phyloP scores from a whole-genome alignment of 2,797 vertebrate genomes.

The Notolabrus celidotus region DNA sequence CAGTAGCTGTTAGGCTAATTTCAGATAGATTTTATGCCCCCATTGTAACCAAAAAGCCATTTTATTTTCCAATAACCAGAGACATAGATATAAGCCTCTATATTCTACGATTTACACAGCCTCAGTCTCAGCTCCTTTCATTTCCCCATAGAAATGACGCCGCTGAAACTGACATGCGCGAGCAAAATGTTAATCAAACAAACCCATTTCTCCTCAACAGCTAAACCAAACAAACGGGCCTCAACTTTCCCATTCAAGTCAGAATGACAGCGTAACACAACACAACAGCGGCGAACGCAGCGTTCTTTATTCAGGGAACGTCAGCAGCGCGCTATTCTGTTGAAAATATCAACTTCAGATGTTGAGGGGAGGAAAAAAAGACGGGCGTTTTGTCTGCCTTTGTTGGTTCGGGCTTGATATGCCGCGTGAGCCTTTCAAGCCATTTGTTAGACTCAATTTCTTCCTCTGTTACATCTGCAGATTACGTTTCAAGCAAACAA shows the following conservation, averaged over 20 bases:
- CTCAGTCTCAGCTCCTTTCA: slow-evolving; percentile 54
- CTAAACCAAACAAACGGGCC: slow-evolving; percentile 79
- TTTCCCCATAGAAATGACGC: slow-evolving; percentile 59
- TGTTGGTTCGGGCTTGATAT: slow-evolving; percentile 82
- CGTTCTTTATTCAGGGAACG: slow-evolving; percentile 76
- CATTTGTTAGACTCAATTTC: slow-evolving; percentile 88
- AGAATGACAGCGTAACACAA: slow-evolving; percentile 82
- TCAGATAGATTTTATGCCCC: slow-evolving; percentile 47
- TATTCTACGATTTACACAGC: slow-evolving; percentile 31
- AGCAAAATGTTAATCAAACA: slow-evolving; percentile 83
- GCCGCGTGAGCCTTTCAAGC: slow-evolving; percentile 80
- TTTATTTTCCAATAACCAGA: slow-evolving; percentile 29
- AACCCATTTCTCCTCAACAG: slow-evolving; percentile 76
- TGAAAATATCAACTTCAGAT: slow-evolving; percentile 84
- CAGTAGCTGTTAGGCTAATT: slow-evolving; percentile 57
- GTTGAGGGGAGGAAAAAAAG: slow-evolving; percentile 74
- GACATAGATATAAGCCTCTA: not conserved
- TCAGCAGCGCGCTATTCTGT: slow-evolving; percentile 77
- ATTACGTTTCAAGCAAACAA: slow-evolving; percentile 85
- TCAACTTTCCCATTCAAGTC: slow-evolving; percentile 83
- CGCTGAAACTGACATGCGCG: slow-evolving; percentile 62
- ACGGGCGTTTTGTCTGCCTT: slow-evolving; percentile 83
- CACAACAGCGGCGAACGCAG: slow-evolving; percentile 62
- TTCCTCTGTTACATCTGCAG: slow-evolving; percentile 81
- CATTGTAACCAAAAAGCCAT: slow-evolving; percentile 31